These are phyloP conservation scores for Mizuhopecten yessoensis DNA, from an alignment of 1,140 invertebrate genomes.

Conservation along the genomic window DNA sequence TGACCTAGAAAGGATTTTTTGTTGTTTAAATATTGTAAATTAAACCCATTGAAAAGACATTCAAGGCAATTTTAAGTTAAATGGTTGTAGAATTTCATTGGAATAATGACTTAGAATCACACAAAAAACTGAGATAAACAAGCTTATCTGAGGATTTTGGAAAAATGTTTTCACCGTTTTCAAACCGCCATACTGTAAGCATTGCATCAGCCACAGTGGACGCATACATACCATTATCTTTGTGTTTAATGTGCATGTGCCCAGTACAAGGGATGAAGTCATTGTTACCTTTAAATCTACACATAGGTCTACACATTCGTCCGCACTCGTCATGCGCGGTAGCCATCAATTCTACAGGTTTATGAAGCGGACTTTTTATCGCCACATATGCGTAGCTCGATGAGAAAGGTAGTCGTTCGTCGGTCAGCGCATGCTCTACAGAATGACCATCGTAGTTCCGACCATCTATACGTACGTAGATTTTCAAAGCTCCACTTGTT, in stretches of 20 bases:
- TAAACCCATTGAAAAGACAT: no score
- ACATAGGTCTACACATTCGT: conserved; percentile 22
- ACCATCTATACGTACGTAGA: conserved; percentile 66
- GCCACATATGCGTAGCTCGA: conserved; percentile 66
- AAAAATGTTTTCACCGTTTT: not conserved
- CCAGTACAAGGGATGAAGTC: not conserved
- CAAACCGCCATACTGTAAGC: not conserved
- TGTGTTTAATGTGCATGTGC: not conserved
- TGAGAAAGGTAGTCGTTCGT: conserved; percentile 68
- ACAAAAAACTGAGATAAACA: not conserved
- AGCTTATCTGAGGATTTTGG: not conserved
- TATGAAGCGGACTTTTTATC: conserved; percentile 52
- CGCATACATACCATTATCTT: not conserved
- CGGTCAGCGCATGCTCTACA: conserved; percentile 70
- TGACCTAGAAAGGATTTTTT: no score
- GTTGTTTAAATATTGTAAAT: no score
- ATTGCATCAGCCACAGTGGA: not conserved
- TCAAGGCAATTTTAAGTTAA: no score
- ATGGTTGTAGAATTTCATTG: not conserved
- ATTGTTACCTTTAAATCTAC: not conserved
- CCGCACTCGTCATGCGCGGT: conserved; percentile 13
- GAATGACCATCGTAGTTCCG: conserved; percentile 70
- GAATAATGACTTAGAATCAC: not conserved
- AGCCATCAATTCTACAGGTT: not conserved
- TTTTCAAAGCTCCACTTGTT: conserved; percentile 55